Evolutionary conservation across 1,140 invertebrate genomes (phyloP).

Genomic region (Nymphalis io): DNA sequence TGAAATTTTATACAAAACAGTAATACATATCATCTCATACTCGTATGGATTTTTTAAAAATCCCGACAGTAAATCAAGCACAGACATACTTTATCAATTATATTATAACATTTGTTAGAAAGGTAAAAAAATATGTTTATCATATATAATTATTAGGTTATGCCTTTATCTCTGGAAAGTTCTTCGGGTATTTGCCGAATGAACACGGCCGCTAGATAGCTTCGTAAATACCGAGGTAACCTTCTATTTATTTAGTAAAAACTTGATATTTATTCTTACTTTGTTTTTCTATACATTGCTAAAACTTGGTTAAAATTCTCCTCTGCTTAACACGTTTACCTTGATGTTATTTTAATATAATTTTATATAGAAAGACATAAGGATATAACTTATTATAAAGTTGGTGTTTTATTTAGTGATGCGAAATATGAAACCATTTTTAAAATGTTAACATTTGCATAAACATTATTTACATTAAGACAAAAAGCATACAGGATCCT

Average conservation of each 20-base stretch:
- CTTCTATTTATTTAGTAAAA: constrained; percentile 35
- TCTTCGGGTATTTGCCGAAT: constrained; percentile 28
- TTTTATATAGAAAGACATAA: too few relatives aligned
- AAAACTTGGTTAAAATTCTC: background rate
- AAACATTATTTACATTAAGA: too few relatives aligned
- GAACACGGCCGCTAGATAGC: constrained; percentile 38
- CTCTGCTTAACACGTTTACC: background rate
- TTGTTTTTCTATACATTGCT: background rate
- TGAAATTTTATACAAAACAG: too few relatives aligned
- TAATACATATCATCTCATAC: too few relatives aligned
- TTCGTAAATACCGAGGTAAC: constrained; percentile 31
- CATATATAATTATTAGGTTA: constrained; percentile 25
- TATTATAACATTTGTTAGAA: constrained; percentile 2
- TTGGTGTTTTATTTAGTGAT: too few relatives aligned
- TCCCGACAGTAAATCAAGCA: background rate
- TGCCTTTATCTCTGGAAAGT: constrained; percentile 26
- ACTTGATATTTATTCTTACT: constrained; percentile 24
- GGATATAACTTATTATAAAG: too few relatives aligned
- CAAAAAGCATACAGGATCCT: too few relatives aligned
- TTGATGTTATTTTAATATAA: too few relatives aligned
- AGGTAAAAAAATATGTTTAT: constrained; percentile 20
- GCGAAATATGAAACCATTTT: too few relatives aligned
- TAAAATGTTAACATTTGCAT: too few relatives aligned
- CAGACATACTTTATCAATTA: background rate
- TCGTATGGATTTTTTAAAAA: too few relatives aligned